phyloP scores from a whole-genome alignment of 2,113 vertebrate genomes.

The Tiliqua scincoides region DNA sequence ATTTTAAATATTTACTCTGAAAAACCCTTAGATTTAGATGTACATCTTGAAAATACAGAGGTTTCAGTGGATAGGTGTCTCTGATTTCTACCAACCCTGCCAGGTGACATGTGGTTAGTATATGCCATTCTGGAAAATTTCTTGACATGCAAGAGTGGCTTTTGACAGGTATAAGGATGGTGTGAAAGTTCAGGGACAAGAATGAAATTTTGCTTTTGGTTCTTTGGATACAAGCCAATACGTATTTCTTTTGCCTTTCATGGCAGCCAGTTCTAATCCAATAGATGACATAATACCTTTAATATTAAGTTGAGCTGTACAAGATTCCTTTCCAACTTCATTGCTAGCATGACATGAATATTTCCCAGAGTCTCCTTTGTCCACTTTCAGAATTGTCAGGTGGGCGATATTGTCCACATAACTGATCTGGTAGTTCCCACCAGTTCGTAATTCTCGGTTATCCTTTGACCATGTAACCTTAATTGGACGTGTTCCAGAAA shows the following conservation, averaged over 20 bases:
- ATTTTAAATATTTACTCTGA: not conserved
- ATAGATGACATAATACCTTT: conserved; percentile 87
- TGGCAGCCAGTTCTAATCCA: not conserved
- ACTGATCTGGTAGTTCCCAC: conserved; percentile 93
- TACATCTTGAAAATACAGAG: not conserved
- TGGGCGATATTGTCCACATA: conserved; percentile 87
- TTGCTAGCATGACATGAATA: conserved; percentile 95
- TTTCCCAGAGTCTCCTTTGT: conserved; percentile 89
- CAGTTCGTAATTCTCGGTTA: conserved; percentile 92
- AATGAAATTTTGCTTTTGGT: not conserved
- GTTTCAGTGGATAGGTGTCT: not conserved
- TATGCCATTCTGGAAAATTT: not conserved
- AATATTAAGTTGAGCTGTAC: conserved; percentile 90
- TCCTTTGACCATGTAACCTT: conserved; percentile 96
- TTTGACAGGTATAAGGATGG: not conserved
- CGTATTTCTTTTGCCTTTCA: not conserved
- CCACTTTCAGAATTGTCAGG: conserved; percentile 91
- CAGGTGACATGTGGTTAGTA: not conserved
- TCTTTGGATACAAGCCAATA: not conserved
- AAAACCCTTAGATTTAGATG: not conserved
- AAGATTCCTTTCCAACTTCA: conserved; percentile 94
- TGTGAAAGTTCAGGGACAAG: not conserved
- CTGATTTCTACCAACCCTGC: not conserved
- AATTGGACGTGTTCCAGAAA: conserved; percentile 91
- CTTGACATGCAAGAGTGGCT: not conserved